A percentile compares a stretch with the other conserved stretches of the same genome.
Evolutionary conservation across 2,888 invertebrate genomes (phyloP).

Genomic region (Leptopterna dolabrata): DNA sequence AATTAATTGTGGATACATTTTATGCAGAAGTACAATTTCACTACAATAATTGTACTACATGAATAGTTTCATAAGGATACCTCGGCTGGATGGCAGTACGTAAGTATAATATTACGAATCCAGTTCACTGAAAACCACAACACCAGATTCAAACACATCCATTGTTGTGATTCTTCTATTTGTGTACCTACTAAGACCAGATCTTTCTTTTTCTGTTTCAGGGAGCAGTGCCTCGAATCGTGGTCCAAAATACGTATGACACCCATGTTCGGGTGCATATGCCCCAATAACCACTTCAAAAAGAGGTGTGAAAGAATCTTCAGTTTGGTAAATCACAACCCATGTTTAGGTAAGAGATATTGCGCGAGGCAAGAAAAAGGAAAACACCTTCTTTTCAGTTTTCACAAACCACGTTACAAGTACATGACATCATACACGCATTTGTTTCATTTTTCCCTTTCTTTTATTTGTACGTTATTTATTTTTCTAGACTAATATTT

Average conservation of each 20-base stretch:
- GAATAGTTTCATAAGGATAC: too few relatives aligned
- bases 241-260: constrained; percentile 89
- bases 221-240: constrained; percentile 86
- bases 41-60: too few relatives aligned
- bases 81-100: too few relatives aligned
- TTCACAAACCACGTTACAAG: background rate
- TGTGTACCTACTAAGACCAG: too few relatives aligned
- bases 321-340: constrained; percentile 90
- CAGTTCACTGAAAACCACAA: too few relatives aligned
- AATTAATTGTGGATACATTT: too few relatives aligned
- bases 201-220: constrained; percentile 67
- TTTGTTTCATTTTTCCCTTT: constrained; percentile 26
- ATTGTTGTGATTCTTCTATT: too few relatives aligned
- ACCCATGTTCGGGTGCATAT: constrained; percentile 93
- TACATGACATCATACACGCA: constrained; percentile 38
- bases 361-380: constrained; percentile 11
- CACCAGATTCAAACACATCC: too few relatives aligned
- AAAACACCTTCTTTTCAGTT: constrained; percentile 29
- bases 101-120: too few relatives aligned
- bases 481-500: background rate
- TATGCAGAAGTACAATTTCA: too few relatives aligned
- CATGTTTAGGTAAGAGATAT: constrained; percentile 88
- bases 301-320: constrained; percentile 89
- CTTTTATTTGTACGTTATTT: background rate
- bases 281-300: constrained; percentile 90